Evolutionary conservation across 2,797 vertebrate genomes (phyloP).

Genomic region (Poeciliopsis gracilis): DNA sequence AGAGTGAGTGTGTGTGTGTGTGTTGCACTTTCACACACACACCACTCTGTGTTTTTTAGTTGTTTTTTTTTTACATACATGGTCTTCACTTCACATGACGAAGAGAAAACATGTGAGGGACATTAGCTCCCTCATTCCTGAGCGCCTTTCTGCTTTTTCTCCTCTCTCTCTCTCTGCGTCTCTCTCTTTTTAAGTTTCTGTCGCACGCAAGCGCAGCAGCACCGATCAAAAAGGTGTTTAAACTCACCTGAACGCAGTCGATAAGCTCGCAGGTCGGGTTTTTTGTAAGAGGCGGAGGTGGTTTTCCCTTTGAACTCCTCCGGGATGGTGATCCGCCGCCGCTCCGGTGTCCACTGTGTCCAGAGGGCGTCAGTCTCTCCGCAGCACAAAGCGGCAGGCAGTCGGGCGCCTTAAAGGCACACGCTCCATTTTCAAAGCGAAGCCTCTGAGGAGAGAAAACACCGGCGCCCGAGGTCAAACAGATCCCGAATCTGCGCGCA

Average conservation of each 20-base stretch:
- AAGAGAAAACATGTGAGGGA: conserved; percentile 58
- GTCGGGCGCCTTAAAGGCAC: conserved; percentile 82
- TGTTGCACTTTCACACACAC: no score
- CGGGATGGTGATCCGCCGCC: conserved; percentile 68
- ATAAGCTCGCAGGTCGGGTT: conserved; percentile 4
- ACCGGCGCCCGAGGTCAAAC: conserved; percentile 49
- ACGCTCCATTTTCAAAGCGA: conserved; percentile 67
- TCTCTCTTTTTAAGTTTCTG: neutral
- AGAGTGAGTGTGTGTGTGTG: neutral
- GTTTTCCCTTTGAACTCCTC: conserved; percentile 62
- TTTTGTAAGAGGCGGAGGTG: neutral
- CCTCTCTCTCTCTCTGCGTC: neutral
- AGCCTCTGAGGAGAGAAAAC: conserved; percentile 34
- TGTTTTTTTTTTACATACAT: neutral
- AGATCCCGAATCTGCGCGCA: neutral
- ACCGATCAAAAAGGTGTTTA: neutral
- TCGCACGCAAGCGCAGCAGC: conserved; percentile 29
- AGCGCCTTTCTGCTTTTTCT: conserved; percentile 41
- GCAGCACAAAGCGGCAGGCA: conserved; percentile 73
- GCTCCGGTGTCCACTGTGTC: conserved; percentile 71
- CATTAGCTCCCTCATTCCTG: conserved; percentile 43
- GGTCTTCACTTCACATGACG: conserved; percentile 29
- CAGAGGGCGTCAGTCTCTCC: conserved; percentile 79
- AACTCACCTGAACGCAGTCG: conserved; percentile 61
- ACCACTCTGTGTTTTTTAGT: neutral